Evolutionary conservation across 2,113 vertebrate species (phyloP), one percentile per base, ranked within the genome.

Genomic region (Bubo blakistoni): DNA sequence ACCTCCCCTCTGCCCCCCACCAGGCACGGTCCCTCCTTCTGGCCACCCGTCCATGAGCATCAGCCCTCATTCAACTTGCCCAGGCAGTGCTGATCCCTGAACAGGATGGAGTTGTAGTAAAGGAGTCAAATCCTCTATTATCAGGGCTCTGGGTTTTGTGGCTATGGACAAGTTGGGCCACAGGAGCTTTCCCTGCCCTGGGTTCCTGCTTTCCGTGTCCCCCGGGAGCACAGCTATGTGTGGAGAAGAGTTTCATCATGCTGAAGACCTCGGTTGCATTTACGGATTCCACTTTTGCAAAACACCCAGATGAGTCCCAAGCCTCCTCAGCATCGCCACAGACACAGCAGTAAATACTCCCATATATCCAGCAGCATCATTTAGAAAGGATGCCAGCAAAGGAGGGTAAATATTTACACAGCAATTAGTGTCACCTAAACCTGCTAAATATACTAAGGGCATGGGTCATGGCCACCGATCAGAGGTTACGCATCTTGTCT

Each of bases 211-310:
- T 69, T 58, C 25, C 2, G 2, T 36, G 47, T 46, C 24, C 16
- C n/a, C 9, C 87, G 96, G 97, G 93, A 96, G 34, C 86, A 92
- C 82, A 95, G 96, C 58, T 97, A 92, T 57, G 81, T 1, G 69
- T 95, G 24, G 62, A 42, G 61, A 97, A 94, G 81, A 98, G 93
- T 34, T 92, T 98, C 6, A 44, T 81, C 55, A 91, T 90, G 94
- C 96, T 96, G 29, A 95, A 52, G 71, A 19, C 3, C 11, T 47
- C 62, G 21, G 94, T 94, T 59, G 9, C 34, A 20, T 77, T 97
- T 58, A 82, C 96, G 93, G 96, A 97, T 66, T 94, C 96, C 2
- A 10, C 62, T 51, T 97, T 97, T 78, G 82, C 93, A 8, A 96
- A 96, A 54, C 86, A 94, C 54, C 71, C 92, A 19, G 93, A 93